These are phyloP conservation scores for Dromiciops gliroides DNA, from an alignment of 2,113 vertebrate genomes.

Conservation along the genomic window DNA sequence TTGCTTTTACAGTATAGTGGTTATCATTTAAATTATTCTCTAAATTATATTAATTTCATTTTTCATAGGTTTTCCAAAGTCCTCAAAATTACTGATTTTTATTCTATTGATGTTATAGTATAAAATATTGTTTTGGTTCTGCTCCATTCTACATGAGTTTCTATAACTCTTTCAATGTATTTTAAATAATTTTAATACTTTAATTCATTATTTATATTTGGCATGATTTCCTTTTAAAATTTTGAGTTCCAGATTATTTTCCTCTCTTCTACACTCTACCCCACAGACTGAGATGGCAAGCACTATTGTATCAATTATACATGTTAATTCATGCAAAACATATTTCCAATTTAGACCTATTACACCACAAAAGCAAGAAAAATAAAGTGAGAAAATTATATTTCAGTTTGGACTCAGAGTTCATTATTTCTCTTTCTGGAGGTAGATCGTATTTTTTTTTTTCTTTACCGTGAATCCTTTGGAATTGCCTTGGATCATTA, in stretches of 20 bases:
- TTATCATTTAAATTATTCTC: neutral
- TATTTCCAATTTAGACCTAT: neutral
- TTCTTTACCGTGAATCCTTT: too few species aligned
- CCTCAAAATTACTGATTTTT: too few species aligned
- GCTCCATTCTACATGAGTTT: neutral
- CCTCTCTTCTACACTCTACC: neutral
- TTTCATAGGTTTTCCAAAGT: too few species aligned
- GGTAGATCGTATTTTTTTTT: too few species aligned
- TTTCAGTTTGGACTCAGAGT: neutral
- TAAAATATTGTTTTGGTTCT: neutral
- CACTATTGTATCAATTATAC: neutral
- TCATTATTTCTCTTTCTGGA: neutral
- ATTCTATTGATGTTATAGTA: too few species aligned
- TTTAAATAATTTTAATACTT: neutral
- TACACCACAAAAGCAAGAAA: neutral
- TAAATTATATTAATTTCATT: neutral
- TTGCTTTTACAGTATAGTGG: neutral
- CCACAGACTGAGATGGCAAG: neutral
- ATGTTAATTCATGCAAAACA: neutral
- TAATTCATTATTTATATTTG: neutral
- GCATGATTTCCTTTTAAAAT: neutral
- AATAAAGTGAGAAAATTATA: neutral
- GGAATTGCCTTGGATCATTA: neutral
- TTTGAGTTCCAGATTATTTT: neutral
- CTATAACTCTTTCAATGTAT: neutral